These are phyloP conservation scores for Teinopalpus imperialis DNA, from an alignment of 2,888 invertebrate species.

Conservation along the genomic window DNA sequence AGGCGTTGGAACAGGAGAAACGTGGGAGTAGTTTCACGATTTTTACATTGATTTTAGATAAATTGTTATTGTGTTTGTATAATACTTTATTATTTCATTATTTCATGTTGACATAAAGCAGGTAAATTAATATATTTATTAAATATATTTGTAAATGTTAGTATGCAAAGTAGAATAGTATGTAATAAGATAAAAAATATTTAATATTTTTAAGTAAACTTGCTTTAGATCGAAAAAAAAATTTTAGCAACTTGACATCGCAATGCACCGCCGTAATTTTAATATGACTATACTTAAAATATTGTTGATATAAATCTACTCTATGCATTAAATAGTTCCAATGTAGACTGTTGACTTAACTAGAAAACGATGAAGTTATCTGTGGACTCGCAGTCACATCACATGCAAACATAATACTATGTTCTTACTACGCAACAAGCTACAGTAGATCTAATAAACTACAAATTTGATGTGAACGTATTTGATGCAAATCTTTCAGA, in stretches of 20 bases:
- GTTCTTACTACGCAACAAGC: constrained; percentile 2
- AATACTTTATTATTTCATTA: constrained; percentile 1
- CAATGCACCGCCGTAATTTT: no score
- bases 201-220: no score
- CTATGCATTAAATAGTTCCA: constrained; percentile 42
- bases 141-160: no score
- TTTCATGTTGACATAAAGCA: no score
- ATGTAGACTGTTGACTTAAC: constrained; percentile 50
- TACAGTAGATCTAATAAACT: neutral
- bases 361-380: constrained; percentile 54
- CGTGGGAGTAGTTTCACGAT: constrained; percentile 40
- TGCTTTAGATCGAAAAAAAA: no score
- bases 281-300: no score
- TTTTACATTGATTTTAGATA: neutral
- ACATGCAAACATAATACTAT: constrained; percentile 22
- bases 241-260: no score
- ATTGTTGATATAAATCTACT: constrained; percentile 32
- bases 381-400: constrained; percentile 28
- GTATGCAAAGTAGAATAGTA: no score
- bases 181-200: no score
- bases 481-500: neutral
- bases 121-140: no score
- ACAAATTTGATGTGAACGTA: neutral
- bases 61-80: neutral
- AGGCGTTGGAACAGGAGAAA: constrained; percentile 48